Conservation (phyloP, 2,113 vertebrate species). For the Eira barbara region DNA sequence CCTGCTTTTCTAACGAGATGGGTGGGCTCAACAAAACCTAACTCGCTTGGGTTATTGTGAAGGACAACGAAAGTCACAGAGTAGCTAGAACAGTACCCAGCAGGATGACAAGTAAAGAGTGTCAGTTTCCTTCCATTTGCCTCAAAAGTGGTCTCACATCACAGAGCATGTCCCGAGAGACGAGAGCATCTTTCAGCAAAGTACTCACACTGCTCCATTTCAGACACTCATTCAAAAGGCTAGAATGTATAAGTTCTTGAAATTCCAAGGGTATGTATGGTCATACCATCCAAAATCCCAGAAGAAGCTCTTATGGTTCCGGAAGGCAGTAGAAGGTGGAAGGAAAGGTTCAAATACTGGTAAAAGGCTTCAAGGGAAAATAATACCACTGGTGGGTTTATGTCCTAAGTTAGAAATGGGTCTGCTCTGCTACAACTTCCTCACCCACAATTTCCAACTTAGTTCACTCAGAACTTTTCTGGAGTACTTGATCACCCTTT, state of each 20-base stretch:
- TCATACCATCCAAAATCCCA: background rate
- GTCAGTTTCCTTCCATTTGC: background rate
- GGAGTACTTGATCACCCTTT: background rate
- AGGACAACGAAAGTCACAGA: background rate
- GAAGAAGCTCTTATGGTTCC: background rate
- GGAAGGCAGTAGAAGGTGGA: background rate
- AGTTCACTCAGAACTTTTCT: background rate
- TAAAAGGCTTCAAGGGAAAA: background rate
- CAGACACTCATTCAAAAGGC: background rate
- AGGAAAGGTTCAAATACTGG: background rate
- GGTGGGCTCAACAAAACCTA: background rate
- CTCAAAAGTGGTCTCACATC: background rate
- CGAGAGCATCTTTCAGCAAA: background rate
- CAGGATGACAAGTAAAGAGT: background rate
- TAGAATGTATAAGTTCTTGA: background rate
- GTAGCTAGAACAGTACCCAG: background rate
- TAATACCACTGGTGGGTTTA: background rate
- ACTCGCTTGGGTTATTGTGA: background rate
- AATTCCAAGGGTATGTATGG: background rate
- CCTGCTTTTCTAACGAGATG: background rate
- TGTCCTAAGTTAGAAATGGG: background rate
- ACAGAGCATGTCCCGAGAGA: background rate
- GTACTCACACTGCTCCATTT: background rate
- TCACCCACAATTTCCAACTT: background rate
- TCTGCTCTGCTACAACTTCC: background rate